Conservation (phyloP, 2,888 invertebrate species). For the Pharmacophagus antenor region DNA sequence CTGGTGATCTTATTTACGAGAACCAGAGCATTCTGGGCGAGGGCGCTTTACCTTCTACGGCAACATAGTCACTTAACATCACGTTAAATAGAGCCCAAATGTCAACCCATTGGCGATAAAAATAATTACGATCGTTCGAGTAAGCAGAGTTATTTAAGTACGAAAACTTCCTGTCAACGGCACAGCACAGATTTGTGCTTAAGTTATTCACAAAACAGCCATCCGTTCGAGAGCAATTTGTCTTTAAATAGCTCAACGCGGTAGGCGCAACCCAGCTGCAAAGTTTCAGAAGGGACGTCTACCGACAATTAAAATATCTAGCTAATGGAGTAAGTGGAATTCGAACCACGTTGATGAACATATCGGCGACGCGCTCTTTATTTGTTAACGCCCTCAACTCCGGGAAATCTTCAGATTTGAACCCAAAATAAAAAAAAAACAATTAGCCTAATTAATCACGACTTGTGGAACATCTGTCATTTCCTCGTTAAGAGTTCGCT, state of each 20-base stretch:
- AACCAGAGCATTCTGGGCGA: too few relatives aligned
- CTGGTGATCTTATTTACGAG: too few relatives aligned
- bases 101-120: too few relatives aligned
- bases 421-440: slow-evolving; percentile 41
- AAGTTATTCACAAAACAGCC: slow-evolving; percentile 51
- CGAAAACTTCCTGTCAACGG: background rate
- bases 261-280: slow-evolving; percentile 72
- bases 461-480: slow-evolving; percentile 47
- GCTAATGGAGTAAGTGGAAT: slow-evolving; percentile 76
- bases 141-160: background rate
- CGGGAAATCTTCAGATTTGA: slow-evolving; percentile 43
- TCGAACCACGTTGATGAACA: slow-evolving; percentile 75
- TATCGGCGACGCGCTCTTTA: slow-evolving; percentile 63
- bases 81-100: too few relatives aligned
- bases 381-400: slow-evolving; percentile 48
- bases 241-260: slow-evolving; percentile 72
- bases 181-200: slow-evolving; percentile 9
- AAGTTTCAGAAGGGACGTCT: slow-evolving; percentile 63
- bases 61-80: too few relatives aligned
- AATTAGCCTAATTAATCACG: slow-evolving; percentile 52
- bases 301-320: slow-evolving; percentile 79
- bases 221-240: slow-evolving; percentile 72
- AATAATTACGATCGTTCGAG: too few relatives aligned
- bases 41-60: too few relatives aligned
- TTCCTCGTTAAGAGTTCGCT: slow-evolving; percentile 39